These are phyloP conservation scores for Apodemia hepburni DNA, from an alignment of 2,888 invertebrate genomes.

Conservation along the genomic window DNA sequence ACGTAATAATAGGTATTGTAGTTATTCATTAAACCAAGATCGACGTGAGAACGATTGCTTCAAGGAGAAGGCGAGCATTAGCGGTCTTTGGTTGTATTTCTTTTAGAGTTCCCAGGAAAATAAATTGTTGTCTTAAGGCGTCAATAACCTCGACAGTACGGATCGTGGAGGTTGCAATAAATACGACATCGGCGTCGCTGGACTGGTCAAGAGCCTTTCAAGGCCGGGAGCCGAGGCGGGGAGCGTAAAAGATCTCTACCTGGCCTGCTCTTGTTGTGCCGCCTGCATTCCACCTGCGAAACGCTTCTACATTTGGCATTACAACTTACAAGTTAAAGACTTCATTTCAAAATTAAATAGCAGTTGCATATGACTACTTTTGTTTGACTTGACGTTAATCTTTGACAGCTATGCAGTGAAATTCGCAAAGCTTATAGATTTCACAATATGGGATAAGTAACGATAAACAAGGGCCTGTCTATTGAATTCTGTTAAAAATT, in stretches of 20 bases:
- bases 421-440: slow-evolving; percentile 2
- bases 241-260: slow-evolving; percentile 70
- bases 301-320: slow-evolving; percentile 18
- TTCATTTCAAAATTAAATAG: slow-evolving; percentile 1
- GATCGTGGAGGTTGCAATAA: slow-evolving; percentile 79
- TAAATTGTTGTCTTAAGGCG: slow-evolving; percentile 56
- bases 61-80: slow-evolving; percentile 66
- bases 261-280: slow-evolving; percentile 57
- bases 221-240: slow-evolving; percentile 77
- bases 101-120: slow-evolving; percentile 54
- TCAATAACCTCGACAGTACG: slow-evolving; percentile 77
- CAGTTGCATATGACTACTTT: neutral
- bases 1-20: slow-evolving; percentile 78
- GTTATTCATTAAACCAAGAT: slow-evolving; percentile 70
- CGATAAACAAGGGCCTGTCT: neutral
- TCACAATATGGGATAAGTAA: neutral
- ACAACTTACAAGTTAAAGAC: neutral
- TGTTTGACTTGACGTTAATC: neutral
- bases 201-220: slow-evolving; percentile 80
- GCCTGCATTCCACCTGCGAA: slow-evolving; percentile 58
- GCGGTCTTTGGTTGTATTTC: slow-evolving; percentile 40
- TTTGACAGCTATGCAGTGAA: neutral
- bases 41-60: slow-evolving; percentile 71
- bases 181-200: slow-evolving; percentile 72
- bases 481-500: neutral